These are phyloP conservation scores for Phocides pigmalion DNA, from an alignment of 1,140 invertebrate species.

Conservation along the genomic window DNA sequence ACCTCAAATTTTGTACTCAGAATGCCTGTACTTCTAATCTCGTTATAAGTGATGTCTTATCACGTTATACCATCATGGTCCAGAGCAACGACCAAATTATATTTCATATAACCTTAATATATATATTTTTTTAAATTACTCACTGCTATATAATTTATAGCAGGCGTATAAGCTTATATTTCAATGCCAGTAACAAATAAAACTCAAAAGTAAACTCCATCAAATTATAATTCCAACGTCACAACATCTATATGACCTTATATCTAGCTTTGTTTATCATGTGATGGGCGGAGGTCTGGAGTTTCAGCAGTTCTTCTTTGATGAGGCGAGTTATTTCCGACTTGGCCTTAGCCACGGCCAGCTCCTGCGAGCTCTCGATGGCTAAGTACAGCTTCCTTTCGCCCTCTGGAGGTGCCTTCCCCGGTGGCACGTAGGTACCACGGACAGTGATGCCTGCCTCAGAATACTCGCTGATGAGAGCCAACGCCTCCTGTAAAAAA, in stretches of 20 bases:
- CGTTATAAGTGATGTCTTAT: too few species aligned
- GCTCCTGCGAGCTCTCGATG: slow-evolving; percentile 99
- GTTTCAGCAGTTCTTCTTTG: slow-evolving; percentile 97
- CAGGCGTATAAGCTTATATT: too few species aligned
- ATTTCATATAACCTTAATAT: too few species aligned
- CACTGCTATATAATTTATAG: too few species aligned
- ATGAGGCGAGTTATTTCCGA: slow-evolving; percentile 99
- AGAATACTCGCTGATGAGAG: slow-evolving; percentile 99
- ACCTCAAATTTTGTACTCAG: too few species aligned
- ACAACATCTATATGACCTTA: slow-evolving; percentile 92
- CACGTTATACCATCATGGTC: too few species aligned
- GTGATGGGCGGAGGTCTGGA: slow-evolving; percentile 94
- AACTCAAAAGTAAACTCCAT: slow-evolving; percentile 44
- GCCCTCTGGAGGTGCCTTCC: slow-evolving; percentile 95
- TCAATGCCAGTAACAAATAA: slow-evolving; percentile 44
- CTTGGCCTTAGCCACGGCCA: slow-evolving; percentile 98
- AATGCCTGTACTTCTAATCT: too few species aligned
- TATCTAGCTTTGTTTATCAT: slow-evolving; percentile 96
- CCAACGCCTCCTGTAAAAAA: slow-evolving; percentile 92
- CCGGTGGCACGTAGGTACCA: slow-evolving; percentile 97
- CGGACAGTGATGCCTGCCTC: slow-evolving; percentile 99
- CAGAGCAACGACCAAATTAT: too few species aligned
- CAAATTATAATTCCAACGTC: slow-evolving; percentile 45
- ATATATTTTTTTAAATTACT: too few species aligned
- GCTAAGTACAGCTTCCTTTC: slow-evolving; percentile 98